Base-by-base conservation (phyloP, 2,888 invertebrate genomes). In the Eulithis testata region DNA sequence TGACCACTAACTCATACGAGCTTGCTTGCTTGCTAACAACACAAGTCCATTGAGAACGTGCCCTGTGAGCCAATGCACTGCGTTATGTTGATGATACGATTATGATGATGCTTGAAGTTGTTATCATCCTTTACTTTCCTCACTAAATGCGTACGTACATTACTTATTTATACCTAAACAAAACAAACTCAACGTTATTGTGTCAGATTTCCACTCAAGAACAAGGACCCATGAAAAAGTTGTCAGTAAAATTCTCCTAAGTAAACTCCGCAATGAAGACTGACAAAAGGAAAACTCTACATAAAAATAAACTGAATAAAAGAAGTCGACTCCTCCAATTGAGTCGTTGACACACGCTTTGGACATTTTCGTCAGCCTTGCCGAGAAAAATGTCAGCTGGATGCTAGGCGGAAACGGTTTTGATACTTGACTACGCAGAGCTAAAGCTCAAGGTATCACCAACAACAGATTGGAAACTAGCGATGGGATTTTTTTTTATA, bases 291-390 rank as follows among this genome's bases (percentile, higher is more conserved):
- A 77, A 77, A 75, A 71, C 71, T 71, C 66, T 67, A 75, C 70
- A 77, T 76, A 80, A 80, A 80, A 79, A 78, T 76, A 79, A 81
- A 81, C 79, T 75, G 79, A 83, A 84, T 81, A 84, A 84, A 78
- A 82, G 73, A 76, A 72, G 73, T 80, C 78, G 75, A 78, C 79
- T 73, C n/a, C 79, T 73, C n/a, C 54, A 73, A 73, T 71, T 76
- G 73, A 76, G 76, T 76, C 67, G 76, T 83, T 81, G 83, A 81
- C 79, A 80, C 76, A 70, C 72, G 73, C 72, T 70, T 68, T 71
- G 66, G 70, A 75, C 80, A 80, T 79, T 80, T 78, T 70, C 74
- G 71, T 72, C 73, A 77, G 76, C 72, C 73, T 78, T 78, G 74
- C 73, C 73, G 75, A 77, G 78, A 77, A 83, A 78, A 84, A 53